These are phyloP conservation scores for Harpagifer antarcticus DNA, from an alignment of 2,797 vertebrate species.

Conservation along the genomic window DNA sequence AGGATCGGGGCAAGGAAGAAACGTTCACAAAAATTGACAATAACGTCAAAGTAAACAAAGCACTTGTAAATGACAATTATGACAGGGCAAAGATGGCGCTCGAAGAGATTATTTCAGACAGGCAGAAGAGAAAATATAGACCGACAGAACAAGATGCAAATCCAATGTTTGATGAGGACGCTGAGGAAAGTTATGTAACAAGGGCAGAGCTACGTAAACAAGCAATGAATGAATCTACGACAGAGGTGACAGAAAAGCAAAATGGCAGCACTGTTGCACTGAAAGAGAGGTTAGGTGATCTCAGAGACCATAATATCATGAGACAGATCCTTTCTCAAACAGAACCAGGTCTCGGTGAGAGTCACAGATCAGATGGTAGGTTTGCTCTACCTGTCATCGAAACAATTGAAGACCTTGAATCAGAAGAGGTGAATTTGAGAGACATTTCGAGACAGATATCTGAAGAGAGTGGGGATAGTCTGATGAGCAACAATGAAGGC, in stretches of 20 bases:
- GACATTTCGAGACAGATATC: constrained; percentile 29
- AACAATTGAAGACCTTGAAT: constrained; percentile 24
- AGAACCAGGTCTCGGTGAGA: constrained; percentile 62
- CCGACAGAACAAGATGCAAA: constrained; percentile 37
- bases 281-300: constrained; percentile 67
- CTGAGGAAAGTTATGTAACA: constrained; percentile 36
- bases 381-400: constrained; percentile 50
- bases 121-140: constrained; percentile 68
- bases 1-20: constrained; percentile 56
- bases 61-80: constrained; percentile 80
- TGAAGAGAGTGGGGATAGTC: constrained; percentile 43
- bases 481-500: constrained; percentile 23
- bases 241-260: constrained; percentile 42
- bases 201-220: constrained; percentile 45
- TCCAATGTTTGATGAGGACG: constrained; percentile 30
- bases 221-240: constrained; percentile 13
- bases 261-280: constrained; percentile 7
- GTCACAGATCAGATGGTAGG: constrained; percentile 50
- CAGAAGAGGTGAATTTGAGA: constrained; percentile 33
- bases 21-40: constrained; percentile 58
- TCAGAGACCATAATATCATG: constrained; percentile 72
- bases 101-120: constrained; percentile 83
- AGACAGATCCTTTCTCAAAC: constrained; percentile 73
- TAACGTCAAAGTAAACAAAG: constrained; percentile 71
- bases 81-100: constrained; percentile 83